phyloP scores from a whole-genome alignment of 2,888 invertebrate genomes.

The Cremastobaeus sp. region DNA sequence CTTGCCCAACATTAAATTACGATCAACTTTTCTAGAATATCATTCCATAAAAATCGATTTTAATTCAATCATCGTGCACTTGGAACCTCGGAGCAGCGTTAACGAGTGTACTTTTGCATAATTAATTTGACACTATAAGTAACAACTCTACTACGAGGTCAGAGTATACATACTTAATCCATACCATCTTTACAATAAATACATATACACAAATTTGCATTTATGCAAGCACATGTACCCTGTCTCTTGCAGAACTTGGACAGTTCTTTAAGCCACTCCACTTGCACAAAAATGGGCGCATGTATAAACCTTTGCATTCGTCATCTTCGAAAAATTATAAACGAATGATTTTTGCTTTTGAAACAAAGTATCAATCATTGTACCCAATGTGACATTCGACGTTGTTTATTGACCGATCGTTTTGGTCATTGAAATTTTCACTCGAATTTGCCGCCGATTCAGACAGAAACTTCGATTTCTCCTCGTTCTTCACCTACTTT shows the following conservation, averaged over 20 bases:
- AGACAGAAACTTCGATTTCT: background rate
- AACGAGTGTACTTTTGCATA: conserved; percentile 8
- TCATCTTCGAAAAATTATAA: conserved; percentile 11
- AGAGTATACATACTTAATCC: conserved; percentile 19
- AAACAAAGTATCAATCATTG: background rate
- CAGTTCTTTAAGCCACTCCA: background rate
- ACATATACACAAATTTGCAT: conserved; percentile 24
- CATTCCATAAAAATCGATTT: no score
- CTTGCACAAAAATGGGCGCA: conserved; percentile 29
- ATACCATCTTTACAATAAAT: conserved; percentile 16
- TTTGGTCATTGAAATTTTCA: conserved; percentile 9
- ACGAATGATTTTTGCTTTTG: conserved; percentile 4
- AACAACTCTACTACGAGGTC: conserved; percentile 21
- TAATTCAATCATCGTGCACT: conserved; percentile 14
- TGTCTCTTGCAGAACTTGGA: conserved; percentile 21
- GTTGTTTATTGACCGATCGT: conserved; percentile 18
- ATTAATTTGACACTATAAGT: conserved; percentile 1
- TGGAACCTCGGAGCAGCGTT: conserved; percentile 27
- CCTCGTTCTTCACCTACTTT: background rate
- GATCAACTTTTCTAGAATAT: no score
- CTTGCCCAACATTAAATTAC: no score
- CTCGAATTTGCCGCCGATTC: background rate
- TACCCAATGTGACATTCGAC: conserved; percentile 1
- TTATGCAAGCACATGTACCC: conserved; percentile 27
- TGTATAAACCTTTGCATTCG: background rate